Evolutionary conservation across 2,113 vertebrate species (phyloP), one percentile per base, ranked within the genome.

Genomic region (Eulemur macaco): DNA sequence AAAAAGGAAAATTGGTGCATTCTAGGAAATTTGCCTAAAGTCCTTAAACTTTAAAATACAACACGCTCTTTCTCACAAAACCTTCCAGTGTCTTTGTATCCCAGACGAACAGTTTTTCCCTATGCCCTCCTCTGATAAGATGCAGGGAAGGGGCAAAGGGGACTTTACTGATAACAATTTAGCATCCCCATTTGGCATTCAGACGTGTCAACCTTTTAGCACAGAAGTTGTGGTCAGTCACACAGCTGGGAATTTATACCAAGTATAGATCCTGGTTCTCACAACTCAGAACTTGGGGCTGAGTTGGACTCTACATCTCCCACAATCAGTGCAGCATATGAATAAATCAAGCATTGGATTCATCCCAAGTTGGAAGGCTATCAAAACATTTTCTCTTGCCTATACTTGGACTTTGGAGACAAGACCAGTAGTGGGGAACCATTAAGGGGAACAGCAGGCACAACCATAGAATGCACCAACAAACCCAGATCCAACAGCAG

Each of bases 21-120:
- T 88, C 69, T 91, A 80, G 8, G 8, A 86, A 82, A 78, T 52
- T 63, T 96, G 23, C 15, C 21, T 68, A 5, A 89, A 91, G 50
- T 63, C 21, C 27, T 88, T 60, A 85, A 91, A 91, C 66, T 63
- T 94, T 89, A 66, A 86, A 87, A 91, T 76, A 20, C 15, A 76
- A 23, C 12, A 54, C 15, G 2, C 0, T 66, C 29, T 95, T 71
- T 39, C 52, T 84, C 77, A 66, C 29, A 93, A 56, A 89, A 73
- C 20, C 2, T 90, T 50, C 23, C 11, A 84, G 1, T 56, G n/a
- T 64, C 50, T 90, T 3, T 54, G 13, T 27, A 66, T 45, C 15
- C 92, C 50, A 82, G 17, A 45, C 4, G 13, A 27, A 42, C 27
- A 64, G 12, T n/a, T 64, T 76, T 73, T 42, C 3, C 60, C 12